Conservation (phyloP, 2,113 vertebrate genomes). For the Erpornis zantholeuca region DNA sequence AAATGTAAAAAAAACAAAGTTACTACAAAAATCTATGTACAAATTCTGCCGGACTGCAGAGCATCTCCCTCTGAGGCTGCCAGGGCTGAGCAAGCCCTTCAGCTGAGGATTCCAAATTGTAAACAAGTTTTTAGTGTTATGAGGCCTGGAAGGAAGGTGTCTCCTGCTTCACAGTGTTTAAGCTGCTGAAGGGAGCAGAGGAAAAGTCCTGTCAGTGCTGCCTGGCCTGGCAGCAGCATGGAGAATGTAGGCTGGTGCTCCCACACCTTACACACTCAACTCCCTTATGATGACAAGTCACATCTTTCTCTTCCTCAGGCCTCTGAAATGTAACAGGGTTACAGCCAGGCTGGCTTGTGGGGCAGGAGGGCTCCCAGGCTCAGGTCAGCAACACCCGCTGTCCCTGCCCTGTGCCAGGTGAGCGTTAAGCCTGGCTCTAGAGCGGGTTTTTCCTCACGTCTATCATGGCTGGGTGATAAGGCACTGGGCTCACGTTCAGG, state of each 20-base stretch:
- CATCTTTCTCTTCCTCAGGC: background rate
- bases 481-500: slow-evolving; percentile 65
- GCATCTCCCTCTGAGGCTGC: background rate
- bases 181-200: background rate
- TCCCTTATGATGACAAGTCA: background rate
- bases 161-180: background rate
- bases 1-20: background rate
- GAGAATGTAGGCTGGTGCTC: background rate
- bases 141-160: background rate
- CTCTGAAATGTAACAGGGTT: background rate
- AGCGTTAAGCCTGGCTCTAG: background rate
- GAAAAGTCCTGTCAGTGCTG: background rate
- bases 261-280: background rate
- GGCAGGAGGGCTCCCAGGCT: background rate
- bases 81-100: background rate
- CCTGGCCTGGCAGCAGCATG: rapidly evolving
- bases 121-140: slow-evolving; percentile 25
- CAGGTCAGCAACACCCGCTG: rapidly evolving
- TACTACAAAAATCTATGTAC: slow-evolving; percentile 29
- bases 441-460: slow-evolving; percentile 91
- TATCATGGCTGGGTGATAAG: slow-evolving; percentile 79
- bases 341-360: background rate
- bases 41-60: background rate
- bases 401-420: background rate
- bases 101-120: background rate